Evolutionary conservation across 92 coral and sea anemone species (phyloP), one percentile per base, ranked within the genome.

Genomic region (Epizoanthus fatuus): DNA sequence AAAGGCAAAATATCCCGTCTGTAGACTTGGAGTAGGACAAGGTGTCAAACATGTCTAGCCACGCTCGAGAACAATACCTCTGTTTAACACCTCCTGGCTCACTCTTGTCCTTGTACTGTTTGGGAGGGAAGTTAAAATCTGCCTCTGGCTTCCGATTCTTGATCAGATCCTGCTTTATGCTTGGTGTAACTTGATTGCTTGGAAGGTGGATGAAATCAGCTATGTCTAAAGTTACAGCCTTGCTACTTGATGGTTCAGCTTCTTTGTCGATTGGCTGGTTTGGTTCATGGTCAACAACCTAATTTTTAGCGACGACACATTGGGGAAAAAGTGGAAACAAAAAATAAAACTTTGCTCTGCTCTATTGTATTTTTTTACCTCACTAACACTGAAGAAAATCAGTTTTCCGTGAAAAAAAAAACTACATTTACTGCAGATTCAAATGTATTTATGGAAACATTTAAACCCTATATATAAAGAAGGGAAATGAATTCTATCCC

Each of bases 11-110:
- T 45, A 83, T n/a, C 59, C 85, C 81, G 69, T 83, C 92, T 88
- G 92, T 88, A 12, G 92, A 81, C 87, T 81, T 87, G 9, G 91
- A 87, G 55, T 87, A 87, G 87, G 69, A 81, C 83, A 87, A 81
- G 83, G 87, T 81, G 75, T 73, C 87, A 35, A 71, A 87, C 91
- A 72, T 81, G 63, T 81, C 56, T 40, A 87, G 74, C 91, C 91
- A 87, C 65, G 72, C 86, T 40, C 79, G 81, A 39, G 72, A 81
- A 73, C 91, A 87, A 63, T 87, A 70, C 86, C 90, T 35, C 81
- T 87, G 86, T 69, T 72, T 87, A 68, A 80, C 90, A 60, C 90
- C 90, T 71, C 73, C 79, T 72, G 60, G 68, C 72, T 87, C 86
- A n/a, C 79, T 86, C 35, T 29, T 29, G 35, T 29, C 35, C 35